Evolutionary conservation across 1,140 invertebrate genomes (phyloP).

Genomic region (Aphidius ervi): DNA sequence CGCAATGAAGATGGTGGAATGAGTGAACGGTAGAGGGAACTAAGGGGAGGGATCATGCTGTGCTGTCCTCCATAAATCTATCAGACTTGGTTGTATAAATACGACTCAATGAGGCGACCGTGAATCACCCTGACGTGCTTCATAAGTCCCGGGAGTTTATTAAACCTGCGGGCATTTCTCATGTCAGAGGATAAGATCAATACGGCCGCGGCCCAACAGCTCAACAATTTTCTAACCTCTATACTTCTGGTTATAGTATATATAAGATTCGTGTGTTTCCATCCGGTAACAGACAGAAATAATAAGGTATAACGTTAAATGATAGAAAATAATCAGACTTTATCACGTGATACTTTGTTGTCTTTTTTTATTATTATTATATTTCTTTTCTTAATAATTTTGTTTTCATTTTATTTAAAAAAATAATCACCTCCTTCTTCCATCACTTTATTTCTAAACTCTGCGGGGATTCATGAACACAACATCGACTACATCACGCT

Average conservation of each 20-base stretch:
- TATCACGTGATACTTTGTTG: conserved; percentile 27
- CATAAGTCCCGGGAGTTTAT: conserved; percentile 57
- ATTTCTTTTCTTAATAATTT: conserved; percentile 1
- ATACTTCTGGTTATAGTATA: conserved; percentile 13
- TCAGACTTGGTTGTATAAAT: conserved; percentile 55
- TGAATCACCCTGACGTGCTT: conserved; percentile 56
- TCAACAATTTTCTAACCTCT: conserved; percentile 39
- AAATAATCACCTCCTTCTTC: too few relatives aligned
- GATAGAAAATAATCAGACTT: conserved; percentile 37
- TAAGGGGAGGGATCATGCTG: conserved; percentile 37
- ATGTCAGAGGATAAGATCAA: conserved; percentile 56
- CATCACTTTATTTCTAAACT: too few relatives aligned
- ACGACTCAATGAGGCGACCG: conserved; percentile 55
- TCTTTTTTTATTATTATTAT: background rate
- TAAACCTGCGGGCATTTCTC: conserved; percentile 56
- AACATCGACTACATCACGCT: too few relatives aligned
- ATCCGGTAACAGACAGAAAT: conserved; percentile 30
- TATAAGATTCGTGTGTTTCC: conserved; percentile 9
- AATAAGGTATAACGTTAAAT: conserved; percentile 36
- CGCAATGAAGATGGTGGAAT: conserved; percentile 9
- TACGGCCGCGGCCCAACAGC: conserved; percentile 49
- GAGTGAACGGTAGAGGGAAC: conserved; percentile 15
- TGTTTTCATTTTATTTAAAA: background rate
- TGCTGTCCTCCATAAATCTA: conserved; percentile 55
- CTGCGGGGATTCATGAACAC: too few relatives aligned